phyloP scores from a whole-genome alignment of 2,797 vertebrate genomes.

The Orestias chungarensis region DNA sequence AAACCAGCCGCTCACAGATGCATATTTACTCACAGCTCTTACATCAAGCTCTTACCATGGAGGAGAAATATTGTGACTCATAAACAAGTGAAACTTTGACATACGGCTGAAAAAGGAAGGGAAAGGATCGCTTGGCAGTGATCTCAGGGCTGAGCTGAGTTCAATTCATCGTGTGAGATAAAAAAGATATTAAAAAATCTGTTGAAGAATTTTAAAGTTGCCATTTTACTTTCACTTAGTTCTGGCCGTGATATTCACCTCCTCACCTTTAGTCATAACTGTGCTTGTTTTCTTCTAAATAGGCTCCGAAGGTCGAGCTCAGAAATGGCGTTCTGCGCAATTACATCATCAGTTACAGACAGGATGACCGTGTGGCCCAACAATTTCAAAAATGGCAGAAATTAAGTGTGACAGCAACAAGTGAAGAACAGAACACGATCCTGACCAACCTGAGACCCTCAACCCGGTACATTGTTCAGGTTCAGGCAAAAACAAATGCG shows the following conservation, averaged over 20 bases:
- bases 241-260: not conserved
- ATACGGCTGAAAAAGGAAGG: no score
- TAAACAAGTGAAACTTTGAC: not conserved
- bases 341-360: slow-evolving; percentile 67
- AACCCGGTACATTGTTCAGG: slow-evolving; percentile 44
- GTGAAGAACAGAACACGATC: slow-evolving; percentile 27
- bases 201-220: not conserved
- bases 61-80: not conserved
- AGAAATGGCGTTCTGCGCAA: slow-evolving; percentile 61
- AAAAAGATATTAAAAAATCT: no score
- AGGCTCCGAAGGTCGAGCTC: slow-evolving; percentile 60
- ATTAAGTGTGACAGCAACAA: slow-evolving; percentile 16
- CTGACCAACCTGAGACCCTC: slow-evolving; percentile 64
- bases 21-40: not conserved
- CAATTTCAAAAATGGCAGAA: slow-evolving; percentile 46
- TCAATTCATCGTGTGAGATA: not conserved
- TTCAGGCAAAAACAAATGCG: slow-evolving; percentile 63
- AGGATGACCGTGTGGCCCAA: slow-evolving; percentile 25
- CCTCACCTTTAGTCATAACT: not conserved
- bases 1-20: not conserved
- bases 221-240: not conserved
- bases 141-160: not conserved
- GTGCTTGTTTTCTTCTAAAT: not conserved
- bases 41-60: not conserved
- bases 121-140: not conserved